These are phyloP conservation scores for Amiota mariae DNA, from an alignment of 2,888 invertebrate species.

Conservation along the genomic window DNA sequence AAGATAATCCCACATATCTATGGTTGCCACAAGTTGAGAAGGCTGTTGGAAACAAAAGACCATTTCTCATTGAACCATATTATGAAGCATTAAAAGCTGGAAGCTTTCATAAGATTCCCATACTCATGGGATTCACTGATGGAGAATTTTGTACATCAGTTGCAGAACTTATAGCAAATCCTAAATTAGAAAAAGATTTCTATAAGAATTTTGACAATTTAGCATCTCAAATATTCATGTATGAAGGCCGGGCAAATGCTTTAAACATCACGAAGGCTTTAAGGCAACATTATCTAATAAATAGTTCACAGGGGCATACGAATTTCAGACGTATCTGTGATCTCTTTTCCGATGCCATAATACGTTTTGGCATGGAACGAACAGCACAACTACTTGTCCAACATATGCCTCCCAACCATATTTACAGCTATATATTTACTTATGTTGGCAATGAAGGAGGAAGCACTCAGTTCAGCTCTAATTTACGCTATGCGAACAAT, in stretches of 20 bases:
- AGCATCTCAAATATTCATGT: slow-evolving; percentile 76
- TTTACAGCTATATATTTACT: slow-evolving; percentile 75
- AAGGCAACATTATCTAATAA: slow-evolving; percentile 42
- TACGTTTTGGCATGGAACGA: slow-evolving; percentile 74
- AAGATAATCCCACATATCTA: slow-evolving; percentile 61
- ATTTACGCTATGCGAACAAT: slow-evolving; percentile 54
- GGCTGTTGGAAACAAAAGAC: slow-evolving; percentile 59
- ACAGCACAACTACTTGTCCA: slow-evolving; percentile 73
- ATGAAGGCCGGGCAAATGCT: slow-evolving; percentile 61
- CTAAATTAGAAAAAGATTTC: slow-evolving; percentile 58
- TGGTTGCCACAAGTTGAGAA: slow-evolving; percentile 76
- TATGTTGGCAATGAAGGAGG: slow-evolving; percentile 70
- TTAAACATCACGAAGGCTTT: slow-evolving; percentile 36
- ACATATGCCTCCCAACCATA: slow-evolving; percentile 57
- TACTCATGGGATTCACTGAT: slow-evolving; percentile 74
- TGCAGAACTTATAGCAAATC: slow-evolving; percentile 65
- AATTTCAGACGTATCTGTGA: slow-evolving; percentile 57
- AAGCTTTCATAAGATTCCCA: slow-evolving; percentile 74
- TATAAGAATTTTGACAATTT: slow-evolving; percentile 74
- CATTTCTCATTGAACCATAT: slow-evolving; percentile 75
- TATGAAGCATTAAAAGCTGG: slow-evolving; percentile 70
- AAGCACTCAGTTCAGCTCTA: slow-evolving; percentile 59
- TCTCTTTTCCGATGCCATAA: slow-evolving; percentile 75
- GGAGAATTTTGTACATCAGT: slow-evolving; percentile 74
- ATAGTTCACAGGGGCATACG: slow-evolving; percentile 16